Conservation (phyloP, 1,140 invertebrate species). For the Metopolophium dirhodum region DNA sequence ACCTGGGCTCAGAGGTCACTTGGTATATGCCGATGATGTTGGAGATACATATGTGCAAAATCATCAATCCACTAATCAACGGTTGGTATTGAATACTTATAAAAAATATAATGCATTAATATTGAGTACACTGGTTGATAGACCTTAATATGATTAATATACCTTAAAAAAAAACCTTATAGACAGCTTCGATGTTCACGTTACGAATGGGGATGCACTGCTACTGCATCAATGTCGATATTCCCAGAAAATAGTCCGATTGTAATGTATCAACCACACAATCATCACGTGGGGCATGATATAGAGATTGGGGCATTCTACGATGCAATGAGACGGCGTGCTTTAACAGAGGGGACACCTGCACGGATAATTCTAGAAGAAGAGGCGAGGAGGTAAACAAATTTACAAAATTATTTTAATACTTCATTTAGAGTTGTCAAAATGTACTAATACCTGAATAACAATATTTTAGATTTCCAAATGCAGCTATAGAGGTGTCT, state of each 20-base stretch:
- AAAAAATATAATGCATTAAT: too few relatives aligned
- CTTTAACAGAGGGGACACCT: neutral
- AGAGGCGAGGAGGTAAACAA: too few relatives aligned
- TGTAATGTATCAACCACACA: neutral
- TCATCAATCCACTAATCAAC: neutral
- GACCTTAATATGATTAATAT: too few relatives aligned
- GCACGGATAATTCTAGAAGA: neutral
- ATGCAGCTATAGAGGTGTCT: too few relatives aligned
- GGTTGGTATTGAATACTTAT: neutral
- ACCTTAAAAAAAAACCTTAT: neutral
- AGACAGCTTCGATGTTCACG: neutral
- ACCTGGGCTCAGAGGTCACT: neutral
- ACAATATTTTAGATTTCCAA: too few relatives aligned
- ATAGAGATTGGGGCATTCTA: conserved; percentile 4
- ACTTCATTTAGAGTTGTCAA: too few relatives aligned
- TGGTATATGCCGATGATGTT: neutral
- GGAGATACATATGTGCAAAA: neutral
- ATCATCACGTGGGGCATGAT: neutral
- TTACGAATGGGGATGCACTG: neutral
- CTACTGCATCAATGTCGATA: neutral
- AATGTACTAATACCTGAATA: too few relatives aligned
- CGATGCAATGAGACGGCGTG: neutral
- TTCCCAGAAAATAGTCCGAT: neutral
- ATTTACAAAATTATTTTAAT: too few relatives aligned
- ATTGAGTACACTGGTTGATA: too few relatives aligned